phyloP scores from a whole-genome alignment of 1,140 invertebrate genomes.

The Reticulitermes speratus region DNA sequence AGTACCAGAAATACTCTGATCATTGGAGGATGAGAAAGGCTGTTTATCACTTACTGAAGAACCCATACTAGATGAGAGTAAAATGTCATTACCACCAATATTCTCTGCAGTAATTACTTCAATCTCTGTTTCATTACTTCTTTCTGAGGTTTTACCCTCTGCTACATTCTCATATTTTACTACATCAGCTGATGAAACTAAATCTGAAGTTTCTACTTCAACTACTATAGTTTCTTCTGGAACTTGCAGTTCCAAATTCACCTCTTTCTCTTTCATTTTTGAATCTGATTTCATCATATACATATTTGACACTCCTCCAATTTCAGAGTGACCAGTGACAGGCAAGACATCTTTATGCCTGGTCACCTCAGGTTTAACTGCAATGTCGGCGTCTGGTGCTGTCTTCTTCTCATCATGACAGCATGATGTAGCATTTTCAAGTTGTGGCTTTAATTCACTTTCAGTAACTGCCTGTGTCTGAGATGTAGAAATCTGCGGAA shows the following conservation, averaged over 20 bases:
- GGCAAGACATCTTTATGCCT: not conserved
- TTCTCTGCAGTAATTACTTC: not conserved
- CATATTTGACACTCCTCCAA: too few relatives aligned
- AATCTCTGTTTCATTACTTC: not conserved
- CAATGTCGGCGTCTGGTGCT: not conserved
- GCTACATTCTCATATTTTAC: not conserved
- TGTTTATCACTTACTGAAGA: not conserved
- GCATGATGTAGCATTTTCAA: not conserved
- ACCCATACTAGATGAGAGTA: not conserved
- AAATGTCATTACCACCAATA: not conserved
- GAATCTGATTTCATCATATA: not conserved
- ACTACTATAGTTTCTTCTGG: not conserved
- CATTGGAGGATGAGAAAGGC: not conserved
- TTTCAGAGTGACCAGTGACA: not conserved
- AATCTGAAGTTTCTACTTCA: not conserved
- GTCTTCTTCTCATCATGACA: not conserved
- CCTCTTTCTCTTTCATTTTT: not conserved
- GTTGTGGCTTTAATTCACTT: not conserved
- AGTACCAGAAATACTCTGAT: not conserved
- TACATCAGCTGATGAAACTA: not conserved
- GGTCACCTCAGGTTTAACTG: not conserved
- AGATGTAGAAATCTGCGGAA: not conserved
- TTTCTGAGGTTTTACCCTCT: not conserved
- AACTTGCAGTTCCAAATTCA: not conserved
- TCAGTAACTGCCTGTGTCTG: not conserved